These are phyloP conservation scores for Adela reaumurella DNA, from an alignment of 2,888 invertebrate species.

Conservation along the genomic window DNA sequence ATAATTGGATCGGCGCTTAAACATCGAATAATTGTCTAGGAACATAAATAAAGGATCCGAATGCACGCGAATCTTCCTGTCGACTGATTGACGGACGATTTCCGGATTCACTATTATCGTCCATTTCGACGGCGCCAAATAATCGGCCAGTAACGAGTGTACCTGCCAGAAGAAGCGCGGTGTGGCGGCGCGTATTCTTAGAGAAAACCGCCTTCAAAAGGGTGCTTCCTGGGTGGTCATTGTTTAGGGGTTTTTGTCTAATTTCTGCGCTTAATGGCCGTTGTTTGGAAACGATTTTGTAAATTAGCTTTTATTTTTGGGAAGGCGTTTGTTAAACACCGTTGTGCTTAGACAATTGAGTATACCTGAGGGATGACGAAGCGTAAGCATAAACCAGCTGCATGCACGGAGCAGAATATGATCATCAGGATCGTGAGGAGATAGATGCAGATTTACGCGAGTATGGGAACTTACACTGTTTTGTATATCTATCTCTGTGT, in stretches of 20 bases:
- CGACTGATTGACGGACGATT: slow-evolving; percentile 27
- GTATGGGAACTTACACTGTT: no score
- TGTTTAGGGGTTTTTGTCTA: not conserved
- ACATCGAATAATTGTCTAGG: not conserved
- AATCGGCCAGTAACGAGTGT: not conserved
- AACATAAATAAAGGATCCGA: not conserved
- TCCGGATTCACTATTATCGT: not conserved
- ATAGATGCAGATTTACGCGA: no score
- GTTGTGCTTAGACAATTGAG: not conserved
- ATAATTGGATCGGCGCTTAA: not conserved
- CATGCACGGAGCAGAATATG: no score
- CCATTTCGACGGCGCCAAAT: not conserved
- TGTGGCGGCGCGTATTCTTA: not conserved
- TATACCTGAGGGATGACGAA: not conserved
- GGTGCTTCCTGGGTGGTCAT: not conserved
- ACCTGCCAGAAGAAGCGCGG: no score
- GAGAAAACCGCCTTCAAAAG: not conserved
- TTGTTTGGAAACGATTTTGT: not conserved
- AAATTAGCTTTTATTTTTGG: not conserved
- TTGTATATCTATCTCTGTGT: no score
- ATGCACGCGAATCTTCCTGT: slow-evolving; percentile 20
- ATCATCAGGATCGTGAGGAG: no score
- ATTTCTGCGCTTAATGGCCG: not conserved
- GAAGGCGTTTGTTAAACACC: not conserved
- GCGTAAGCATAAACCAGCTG: no score